phyloP scores from a whole-genome alignment of 1,140 invertebrate species.

The fruit fly (Drosophila melanogaster) region Release_6_plus_ISO1_MT NT_033777.3:19861001-19861500 shows the following conservation, averaged over 20 bases:
- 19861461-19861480: no score
- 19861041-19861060: slow-evolving; percentile 20
- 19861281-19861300: slow-evolving; percentile 25
- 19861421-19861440: no score
- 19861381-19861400: background rate
- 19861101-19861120: slow-evolving; percentile 35
- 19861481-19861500: no score
- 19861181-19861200: slow-evolving; percentile 22
- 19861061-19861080: slow-evolving; percentile 13
- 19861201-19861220: slow-evolving; percentile 18
- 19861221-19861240: slow-evolving; percentile 47
- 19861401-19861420: background rate
- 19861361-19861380: rapidly evolving
- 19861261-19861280: slow-evolving; percentile 55
- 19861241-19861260: slow-evolving; percentile 30
- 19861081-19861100: slow-evolving; percentile 36
- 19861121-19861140: slow-evolving; percentile 42
- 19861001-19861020: slow-evolving; percentile 74
- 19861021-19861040: slow-evolving; percentile 36
- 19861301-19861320: slow-evolving; percentile 10
- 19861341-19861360: slow-evolving; percentile 3
- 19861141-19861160: slow-evolving; percentile 61
- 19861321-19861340: background rate
- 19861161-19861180: slow-evolving; percentile 16
- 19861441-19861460: no score